Evolutionary conservation across 2,113 vertebrate genomes (phyloP), one percentile per base, ranked within the genome.

Genomic region (Caranx melampygus): DNA sequence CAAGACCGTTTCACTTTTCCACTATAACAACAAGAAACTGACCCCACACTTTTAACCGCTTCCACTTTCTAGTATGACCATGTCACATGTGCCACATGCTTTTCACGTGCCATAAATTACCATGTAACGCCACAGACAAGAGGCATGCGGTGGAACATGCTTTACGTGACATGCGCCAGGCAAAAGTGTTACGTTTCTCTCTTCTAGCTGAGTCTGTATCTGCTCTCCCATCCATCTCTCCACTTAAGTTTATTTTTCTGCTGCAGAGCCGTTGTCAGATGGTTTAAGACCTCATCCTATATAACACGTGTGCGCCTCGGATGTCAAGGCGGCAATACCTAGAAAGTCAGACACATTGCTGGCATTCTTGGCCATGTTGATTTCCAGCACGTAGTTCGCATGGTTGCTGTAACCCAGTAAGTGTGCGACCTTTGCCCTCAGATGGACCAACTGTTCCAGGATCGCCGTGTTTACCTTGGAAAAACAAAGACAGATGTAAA

Each of bases 281-380:
- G 40, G 18, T 1, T 0, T 26, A 7, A 40, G 11, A 15, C 44
- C 13, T 78, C 47, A 20, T 63, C 51, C 40, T 68, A n/a, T 60
- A 60, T 70, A 40, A 58, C 72, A 47, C 13, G 7, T 65, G 59
- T 40, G 65, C 68, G 79, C 3, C 37, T 20, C 66, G 21, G 60
- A 34, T 49, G 45, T 88, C 77, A 47, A 10, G 45, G 26, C 73
- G n/a, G 75, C 86, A 94, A 71, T 88, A 99, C 97, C 97, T 82
- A 99, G 94, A 89, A 98, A 99, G 26, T 85, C 60, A 35, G 94
- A 93, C 49, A 98, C 97, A 0, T 84, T 96, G 75, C 92, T 92
- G 4, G 96, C 95, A 78, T 95, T 97, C 94, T 97, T 96, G 0
- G 97, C 97, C 85, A 98, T 98, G 92, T 98, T 98, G 84, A 98